A percentile compares a stretch with the other conserved stretches of the same genome.
These are phyloP conservation scores for Drosophila sp. DNA, from an alignment of 1,140 invertebrate species.

Conservation along the genomic window DNA sequence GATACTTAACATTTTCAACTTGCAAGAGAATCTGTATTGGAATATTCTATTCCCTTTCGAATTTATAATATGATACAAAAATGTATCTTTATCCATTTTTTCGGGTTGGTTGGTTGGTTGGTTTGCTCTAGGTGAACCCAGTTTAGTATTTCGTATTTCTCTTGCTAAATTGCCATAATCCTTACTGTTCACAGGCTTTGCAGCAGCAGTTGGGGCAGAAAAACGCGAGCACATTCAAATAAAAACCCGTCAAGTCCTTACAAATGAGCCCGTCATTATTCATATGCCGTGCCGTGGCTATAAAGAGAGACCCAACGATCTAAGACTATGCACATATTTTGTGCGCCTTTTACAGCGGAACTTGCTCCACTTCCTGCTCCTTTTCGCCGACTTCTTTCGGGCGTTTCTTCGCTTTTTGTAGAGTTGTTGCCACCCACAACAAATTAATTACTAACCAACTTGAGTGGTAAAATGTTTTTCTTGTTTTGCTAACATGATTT, in stretches of 20 bases:
- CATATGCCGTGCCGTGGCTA: conserved; percentile 44
- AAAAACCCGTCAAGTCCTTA: conserved; percentile 60
- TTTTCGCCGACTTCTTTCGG: not conserved
- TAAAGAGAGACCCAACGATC: conserved; percentile 10
- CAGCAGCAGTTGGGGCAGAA: not conserved
- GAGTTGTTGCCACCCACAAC: conserved; percentile 41
- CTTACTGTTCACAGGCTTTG: conserved; percentile 16
- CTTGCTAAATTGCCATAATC: conserved; percentile 30
- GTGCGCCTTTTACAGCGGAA: conserved; percentile 62
- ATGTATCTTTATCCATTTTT: conserved; percentile 10
- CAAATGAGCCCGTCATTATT: conserved; percentile 79
- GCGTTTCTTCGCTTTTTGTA: not conserved
- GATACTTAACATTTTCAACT: not conserved
- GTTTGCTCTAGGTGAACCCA: not conserved
- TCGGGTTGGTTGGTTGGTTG: conserved; percentile 1
- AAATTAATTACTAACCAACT: conserved; percentile 80
- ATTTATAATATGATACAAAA: not conserved
- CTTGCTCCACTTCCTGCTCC: conserved; percentile 22
- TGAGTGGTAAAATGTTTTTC: conserved; percentile 79
- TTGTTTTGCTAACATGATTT: conserved; percentile 57
- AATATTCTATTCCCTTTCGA: conserved; percentile 11
- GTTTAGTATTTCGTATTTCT: conserved; percentile 1
- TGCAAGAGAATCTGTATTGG: not conserved
- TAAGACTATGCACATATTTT: conserved; percentile 59
- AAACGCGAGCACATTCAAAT: conserved; percentile 56